Percentiles rank a stretch among this genome's conserved stretches.
These are phyloP conservation scores for Herminia tarsipennalis DNA, from an alignment of 2,888 invertebrate genomes.

Conservation along the genomic window DNA sequence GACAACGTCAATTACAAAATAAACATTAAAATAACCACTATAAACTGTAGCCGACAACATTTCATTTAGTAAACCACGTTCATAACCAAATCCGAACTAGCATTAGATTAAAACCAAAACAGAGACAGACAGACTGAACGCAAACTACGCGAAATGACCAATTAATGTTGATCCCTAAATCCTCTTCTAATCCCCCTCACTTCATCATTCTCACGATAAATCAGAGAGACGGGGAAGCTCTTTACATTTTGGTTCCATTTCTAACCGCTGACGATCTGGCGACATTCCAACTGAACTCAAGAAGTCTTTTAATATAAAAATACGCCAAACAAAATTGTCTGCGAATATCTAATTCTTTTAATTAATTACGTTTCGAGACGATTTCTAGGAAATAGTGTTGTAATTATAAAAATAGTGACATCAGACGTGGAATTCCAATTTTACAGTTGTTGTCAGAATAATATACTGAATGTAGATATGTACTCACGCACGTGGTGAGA, in stretches of 20 bases:
- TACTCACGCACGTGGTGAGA: conserved; percentile 8
- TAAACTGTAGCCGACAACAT: conserved; percentile 21
- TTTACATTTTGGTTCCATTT: conserved; percentile 34
- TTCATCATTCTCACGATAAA: conserved; percentile 23
- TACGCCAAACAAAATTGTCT: conserved; percentile 40
- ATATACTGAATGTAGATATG: conserved; percentile 39
- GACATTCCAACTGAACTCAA: conserved; percentile 43
- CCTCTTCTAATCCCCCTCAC: conserved; percentile 18
- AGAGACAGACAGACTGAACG: conserved; percentile 29
- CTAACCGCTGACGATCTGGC: conserved; percentile 44
- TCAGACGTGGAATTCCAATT: conserved; percentile 34
- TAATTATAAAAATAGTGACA: conserved; percentile 47
- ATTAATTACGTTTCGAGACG: conserved; percentile 42
- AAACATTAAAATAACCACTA: conserved; percentile 26
- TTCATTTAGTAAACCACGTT: conserved; percentile 30
- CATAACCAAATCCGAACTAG: conserved; percentile 30
- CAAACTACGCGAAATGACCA: conserved; percentile 32
- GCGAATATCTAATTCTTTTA: conserved; percentile 43
- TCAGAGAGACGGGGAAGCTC: conserved; percentile 35
- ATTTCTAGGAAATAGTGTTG: conserved; percentile 51
- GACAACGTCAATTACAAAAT: conserved; percentile 19
- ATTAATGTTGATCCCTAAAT: conserved; percentile 32
- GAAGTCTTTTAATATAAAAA: conserved; percentile 42
- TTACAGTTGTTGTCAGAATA: conserved; percentile 27
- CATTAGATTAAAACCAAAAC: conserved; percentile 36